Percentiles rank a stretch among this genome's conserved stretches.
Evolutionary conservation across 2,113 vertebrate species (phyloP).

Genomic region (Microtus ochrogaster): DNA sequence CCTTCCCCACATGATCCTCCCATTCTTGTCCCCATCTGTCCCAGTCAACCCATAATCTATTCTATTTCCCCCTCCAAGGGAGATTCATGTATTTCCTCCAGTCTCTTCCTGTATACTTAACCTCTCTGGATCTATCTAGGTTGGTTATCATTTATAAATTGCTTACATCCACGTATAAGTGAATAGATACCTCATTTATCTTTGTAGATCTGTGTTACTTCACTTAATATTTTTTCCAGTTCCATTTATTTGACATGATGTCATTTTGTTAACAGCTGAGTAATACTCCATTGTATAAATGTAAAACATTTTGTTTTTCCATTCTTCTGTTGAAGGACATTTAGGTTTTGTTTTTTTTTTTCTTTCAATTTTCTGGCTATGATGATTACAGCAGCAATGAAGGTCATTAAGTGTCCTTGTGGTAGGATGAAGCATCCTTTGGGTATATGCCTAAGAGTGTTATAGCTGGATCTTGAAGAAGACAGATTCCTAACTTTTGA

Average conservation of each 20-base stretch:
- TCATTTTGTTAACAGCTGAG: not conserved
- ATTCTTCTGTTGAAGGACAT: not conserved
- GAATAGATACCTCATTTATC: not conserved
- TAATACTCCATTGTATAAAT: not conserved
- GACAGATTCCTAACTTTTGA: not conserved
- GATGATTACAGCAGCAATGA: not conserved
- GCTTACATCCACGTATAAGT: not conserved
- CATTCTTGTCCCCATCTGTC: not conserved
- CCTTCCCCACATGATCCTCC: not conserved
- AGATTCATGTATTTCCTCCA: not conserved
- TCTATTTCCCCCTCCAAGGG: not conserved
- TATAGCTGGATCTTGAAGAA: not conserved
- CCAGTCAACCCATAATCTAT: not conserved
- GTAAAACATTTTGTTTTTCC: not conserved
- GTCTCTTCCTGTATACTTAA: not conserved
- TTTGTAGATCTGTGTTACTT: not conserved
- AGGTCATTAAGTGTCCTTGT: not conserved
- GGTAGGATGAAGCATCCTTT: not conserved
- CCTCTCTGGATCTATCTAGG: not conserved
- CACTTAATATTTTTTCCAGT: not conserved
- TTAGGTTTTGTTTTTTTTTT: not conserved
- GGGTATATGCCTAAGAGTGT: not conserved
- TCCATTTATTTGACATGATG: not conserved
- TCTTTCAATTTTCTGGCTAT: not conserved
- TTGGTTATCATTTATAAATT: not conserved